Evolutionary conservation across 1,140 invertebrate species (phyloP), one percentile per base, ranked within the genome.

Genomic region (Pentalonia nigronervosa): DNA sequence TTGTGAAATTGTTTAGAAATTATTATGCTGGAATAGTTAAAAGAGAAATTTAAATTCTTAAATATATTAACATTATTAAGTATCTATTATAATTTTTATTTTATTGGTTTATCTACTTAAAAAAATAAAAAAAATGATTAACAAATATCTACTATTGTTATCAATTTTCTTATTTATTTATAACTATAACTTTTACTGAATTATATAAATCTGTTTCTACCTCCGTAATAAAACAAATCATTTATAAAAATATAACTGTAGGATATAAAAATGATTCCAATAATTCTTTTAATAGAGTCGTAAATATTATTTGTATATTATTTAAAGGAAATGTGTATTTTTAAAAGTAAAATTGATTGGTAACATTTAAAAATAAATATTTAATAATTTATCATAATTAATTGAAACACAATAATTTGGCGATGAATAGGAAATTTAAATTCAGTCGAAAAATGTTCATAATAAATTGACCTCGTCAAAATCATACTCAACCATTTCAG

Each of bases 401-500:
- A 89, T 36, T n/a, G 48, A 30, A 34, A 53, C n/a, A 56, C n/a
- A 36, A 14, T 89, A 53, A 34, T 34, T 50, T 88, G n/a, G 30
- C 50, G 47, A 88, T 34, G 17, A 41, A 53, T 36, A 41, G 9
- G 20, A 56, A 53, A 89, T 89, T 56, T 89, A 34, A 56, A 89
- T 41, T 36, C 48, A 23, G 3, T 89, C 2, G 20, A 34, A 21
- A 87, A 56, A 89, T 36, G 88, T 34, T 56, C 34, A 41, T 89
- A 30, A 89, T 56, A 41, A 89, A 89, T 89, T 14, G 48, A 56
- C 34, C 50, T 89, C 50, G 21, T 89, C 88, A 89, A 89, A 56
- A 89, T 89, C 88, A 89, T 36, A 56, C 88, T 89, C 88, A 89
- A 34, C 87, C 48, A 50, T 89, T n/a, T 34, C 17, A 48, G 53